Evolutionary conservation across 1,140 invertebrate genomes (phyloP).

Genomic region (Battus philenor): DNA sequence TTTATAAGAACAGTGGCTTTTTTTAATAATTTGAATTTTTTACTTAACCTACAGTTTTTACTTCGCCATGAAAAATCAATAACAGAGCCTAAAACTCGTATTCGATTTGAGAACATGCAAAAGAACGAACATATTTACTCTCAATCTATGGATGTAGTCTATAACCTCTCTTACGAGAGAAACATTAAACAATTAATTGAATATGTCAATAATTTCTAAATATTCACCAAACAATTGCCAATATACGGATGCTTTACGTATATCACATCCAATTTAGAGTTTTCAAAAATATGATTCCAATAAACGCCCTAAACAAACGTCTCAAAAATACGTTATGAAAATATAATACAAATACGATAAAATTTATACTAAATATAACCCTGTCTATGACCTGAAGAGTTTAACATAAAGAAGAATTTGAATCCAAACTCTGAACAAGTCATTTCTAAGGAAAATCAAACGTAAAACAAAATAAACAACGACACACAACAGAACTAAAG

Average conservation of each 20-base stretch:
- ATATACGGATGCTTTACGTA: conserved; percentile 62
- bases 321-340: conserved; percentile 75
- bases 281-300: conserved; percentile 75
- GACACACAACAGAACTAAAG: conserved; percentile 21
- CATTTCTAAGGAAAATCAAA: conserved; percentile 43
- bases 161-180: conserved; percentile 23
- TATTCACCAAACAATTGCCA: conserved; percentile 36
- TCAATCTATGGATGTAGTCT: conserved; percentile 26
- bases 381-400: conserved; percentile 75
- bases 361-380: conserved; percentile 76
- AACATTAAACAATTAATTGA: conserved; percentile 17
- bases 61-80: conserved; percentile 54
- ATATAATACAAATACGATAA: conserved; percentile 76
- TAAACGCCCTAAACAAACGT: conserved; percentile 73
- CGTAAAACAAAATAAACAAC: conserved; percentile 23
- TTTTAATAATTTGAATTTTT: conserved; percentile 75
- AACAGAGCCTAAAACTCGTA: conserved; percentile 43
- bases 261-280: conserved; percentile 68
- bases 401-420: conserved; percentile 55
- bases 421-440: conserved; percentile 65
- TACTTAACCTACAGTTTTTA: conserved; percentile 71
- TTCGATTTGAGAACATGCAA: conserved; percentile 34
- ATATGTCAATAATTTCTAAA: conserved; percentile 31
- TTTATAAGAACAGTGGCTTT: conserved; percentile 74
- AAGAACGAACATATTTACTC: conserved; percentile 19